Conservation (phyloP, 2,888 invertebrate genomes). For the Dynastes maya region DNA sequence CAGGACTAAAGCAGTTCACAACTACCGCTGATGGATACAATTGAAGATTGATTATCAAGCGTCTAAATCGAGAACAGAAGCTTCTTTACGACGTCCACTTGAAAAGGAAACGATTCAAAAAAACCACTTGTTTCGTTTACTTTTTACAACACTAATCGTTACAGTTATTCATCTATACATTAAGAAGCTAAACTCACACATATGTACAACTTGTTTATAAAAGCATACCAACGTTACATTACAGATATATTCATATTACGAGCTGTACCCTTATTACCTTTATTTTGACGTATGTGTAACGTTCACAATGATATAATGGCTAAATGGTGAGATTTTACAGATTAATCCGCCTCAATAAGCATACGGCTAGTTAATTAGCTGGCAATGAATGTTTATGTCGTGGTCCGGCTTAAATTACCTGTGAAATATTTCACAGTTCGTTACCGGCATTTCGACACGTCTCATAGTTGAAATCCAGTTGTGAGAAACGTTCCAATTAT, state of each 20-base stretch:
- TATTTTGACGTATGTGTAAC: slow-evolving; percentile 5
- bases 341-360: slow-evolving; percentile 25
- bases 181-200: neutral
- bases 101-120: slow-evolving; percentile 47
- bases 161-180: slow-evolving; percentile 31
- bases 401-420: slow-evolving; percentile 14
- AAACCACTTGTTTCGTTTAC: slow-evolving; percentile 50
- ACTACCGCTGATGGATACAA: slow-evolving; percentile 13
- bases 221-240: too few relatives aligned
- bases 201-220: too few relatives aligned
- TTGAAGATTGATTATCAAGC: slow-evolving; percentile 36
- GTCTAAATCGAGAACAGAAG: slow-evolving; percentile 27
- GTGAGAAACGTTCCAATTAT: slow-evolving; percentile 13
- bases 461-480: neutral
- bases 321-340: slow-evolving; percentile 10
- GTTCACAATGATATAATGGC: slow-evolving; percentile 16
- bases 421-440: slow-evolving; percentile 28
- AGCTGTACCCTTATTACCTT: neutral
- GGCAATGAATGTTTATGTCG: slow-evolving; percentile 11
- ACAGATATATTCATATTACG: too few relatives aligned
- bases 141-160: slow-evolving; percentile 36
- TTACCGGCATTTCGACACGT: neutral
- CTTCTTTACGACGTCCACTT: slow-evolving; percentile 27
- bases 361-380: slow-evolving; percentile 27
- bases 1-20: slow-evolving; percentile 16